phyloP scores from a whole-genome alignment of 2,113 vertebrate species.

The Hippocampus comes region DNA sequence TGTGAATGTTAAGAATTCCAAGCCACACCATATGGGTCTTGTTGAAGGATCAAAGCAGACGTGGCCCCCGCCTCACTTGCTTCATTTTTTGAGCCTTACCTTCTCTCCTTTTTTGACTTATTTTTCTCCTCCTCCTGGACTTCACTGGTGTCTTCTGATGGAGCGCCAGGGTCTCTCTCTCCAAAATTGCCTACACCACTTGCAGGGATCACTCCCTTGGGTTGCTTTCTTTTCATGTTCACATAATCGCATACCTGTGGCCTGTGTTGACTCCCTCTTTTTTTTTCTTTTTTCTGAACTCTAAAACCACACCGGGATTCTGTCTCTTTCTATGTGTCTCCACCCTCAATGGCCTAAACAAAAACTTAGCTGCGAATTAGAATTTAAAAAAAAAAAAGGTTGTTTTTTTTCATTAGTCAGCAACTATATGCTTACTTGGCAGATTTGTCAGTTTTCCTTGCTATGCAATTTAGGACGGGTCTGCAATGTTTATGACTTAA shows the following conservation, averaged over 20 bases:
- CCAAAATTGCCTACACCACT: conserved; percentile 22
- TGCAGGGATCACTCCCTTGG: conserved; percentile 13
- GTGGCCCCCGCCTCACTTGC: conserved; percentile 26
- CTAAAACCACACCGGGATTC: conserved; percentile 14
- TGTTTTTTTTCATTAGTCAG: background rate
- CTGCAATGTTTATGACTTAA: background rate
- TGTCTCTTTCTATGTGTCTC: conserved; percentile 12
- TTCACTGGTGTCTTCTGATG: conserved; percentile 3
- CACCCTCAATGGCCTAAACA: conserved; percentile 5
- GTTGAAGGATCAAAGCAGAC: conserved; percentile 64
- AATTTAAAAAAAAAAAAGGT: background rate
- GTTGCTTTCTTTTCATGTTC: conserved; percentile 31
- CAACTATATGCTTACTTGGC: background rate
- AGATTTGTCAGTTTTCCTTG: background rate
- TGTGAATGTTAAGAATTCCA: conserved; percentile 19
- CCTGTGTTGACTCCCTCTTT: conserved; percentile 23
- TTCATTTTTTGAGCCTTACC: conserved; percentile 28
- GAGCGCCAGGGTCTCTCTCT: conserved; percentile 8
- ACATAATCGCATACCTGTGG: conserved; percentile 33
- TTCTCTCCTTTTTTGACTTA: conserved; percentile 9
- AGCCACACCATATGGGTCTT: conserved; percentile 58
- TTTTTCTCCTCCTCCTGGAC: conserved; percentile 19
- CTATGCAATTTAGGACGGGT: no score
- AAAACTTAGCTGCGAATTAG: background rate
- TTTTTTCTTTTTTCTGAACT: conserved; percentile 32